Percentiles rank a stretch among this genome's conserved stretches.
phyloP scores from a whole-genome alignment of 2,113 vertebrate species.

The Sminthopsis crassicaudata region DNA sequence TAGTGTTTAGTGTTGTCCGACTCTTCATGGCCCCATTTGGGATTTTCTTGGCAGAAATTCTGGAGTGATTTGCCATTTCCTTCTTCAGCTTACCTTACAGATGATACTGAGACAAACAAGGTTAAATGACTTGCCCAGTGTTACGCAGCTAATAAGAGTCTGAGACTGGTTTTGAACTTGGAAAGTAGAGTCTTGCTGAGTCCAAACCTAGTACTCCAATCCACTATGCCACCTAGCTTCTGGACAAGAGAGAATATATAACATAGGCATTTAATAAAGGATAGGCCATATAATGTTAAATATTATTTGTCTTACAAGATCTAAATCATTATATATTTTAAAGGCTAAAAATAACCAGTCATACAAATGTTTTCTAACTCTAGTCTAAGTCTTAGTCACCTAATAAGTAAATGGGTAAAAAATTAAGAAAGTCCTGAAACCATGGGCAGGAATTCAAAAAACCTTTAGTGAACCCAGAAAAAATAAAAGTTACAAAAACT shows the following conservation, averaged over 20 bases:
- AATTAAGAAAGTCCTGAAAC: background rate
- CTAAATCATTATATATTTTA: background rate
- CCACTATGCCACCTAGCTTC: background rate
- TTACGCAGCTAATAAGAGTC: background rate
- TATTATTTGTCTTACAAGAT: background rate
- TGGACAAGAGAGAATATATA: background rate
- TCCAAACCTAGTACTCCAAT: background rate
- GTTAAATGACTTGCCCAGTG: background rate
- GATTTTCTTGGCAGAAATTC: background rate
- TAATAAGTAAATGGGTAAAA: background rate
- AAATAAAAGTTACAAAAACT: background rate
- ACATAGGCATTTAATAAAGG: background rate
- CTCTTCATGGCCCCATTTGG: background rate
- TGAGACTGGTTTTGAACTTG: background rate
- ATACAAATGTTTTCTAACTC: constrained; percentile 8
- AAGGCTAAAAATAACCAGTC: constrained; percentile 25
- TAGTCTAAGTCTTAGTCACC: background rate
- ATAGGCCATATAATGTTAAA: background rate
- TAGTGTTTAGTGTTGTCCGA: background rate
- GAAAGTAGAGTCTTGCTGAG: too few species aligned
- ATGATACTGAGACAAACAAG: background rate
- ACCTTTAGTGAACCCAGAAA: background rate
- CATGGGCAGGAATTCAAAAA: background rate
- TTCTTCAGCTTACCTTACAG: background rate
- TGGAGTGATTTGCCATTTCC: background rate